phyloP scores from a whole-genome alignment of 2,113 vertebrate genomes.

The Esox niger region DNA sequence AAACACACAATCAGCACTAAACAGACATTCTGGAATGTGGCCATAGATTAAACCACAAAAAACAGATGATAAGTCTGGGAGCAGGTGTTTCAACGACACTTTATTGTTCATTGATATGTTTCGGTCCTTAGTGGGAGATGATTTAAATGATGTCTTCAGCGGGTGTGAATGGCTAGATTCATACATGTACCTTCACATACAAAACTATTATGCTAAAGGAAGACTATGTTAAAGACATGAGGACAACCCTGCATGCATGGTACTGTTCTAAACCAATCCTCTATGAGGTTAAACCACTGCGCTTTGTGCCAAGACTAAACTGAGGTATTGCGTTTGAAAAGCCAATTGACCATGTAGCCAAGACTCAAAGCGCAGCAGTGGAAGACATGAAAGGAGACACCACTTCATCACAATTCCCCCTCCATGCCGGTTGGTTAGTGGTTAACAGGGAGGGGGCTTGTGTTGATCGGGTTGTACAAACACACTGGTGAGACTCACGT shows the following conservation, averaged over 20 bases:
- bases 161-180: no score
- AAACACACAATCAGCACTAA: neutral
- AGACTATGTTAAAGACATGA: neutral
- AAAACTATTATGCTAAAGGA: no score
- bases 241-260: constrained; percentile 20
- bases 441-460: neutral
- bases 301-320: neutral
- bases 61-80: constrained; percentile 7
- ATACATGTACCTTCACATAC: no score
- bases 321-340: neutral
- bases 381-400: neutral
- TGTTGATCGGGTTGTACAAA: neutral
- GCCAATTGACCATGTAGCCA: neutral
- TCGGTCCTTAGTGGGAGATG: neutral
- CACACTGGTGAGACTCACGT: constrained; percentile 56
- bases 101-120: constrained; percentile 27
- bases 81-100: constrained; percentile 36
- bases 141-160: no score
- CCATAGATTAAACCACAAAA: constrained; percentile 5
- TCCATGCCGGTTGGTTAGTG: constrained; percentile 4
- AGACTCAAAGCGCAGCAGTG: constrained; percentile 12
- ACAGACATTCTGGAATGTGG: neutral
- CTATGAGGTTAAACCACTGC: neutral
- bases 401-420: constrained; percentile 1
- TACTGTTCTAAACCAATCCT: neutral